Evolutionary conservation across 2,888 invertebrate species (phyloP).

Genomic region (Chrysolina oricalcia): DNA sequence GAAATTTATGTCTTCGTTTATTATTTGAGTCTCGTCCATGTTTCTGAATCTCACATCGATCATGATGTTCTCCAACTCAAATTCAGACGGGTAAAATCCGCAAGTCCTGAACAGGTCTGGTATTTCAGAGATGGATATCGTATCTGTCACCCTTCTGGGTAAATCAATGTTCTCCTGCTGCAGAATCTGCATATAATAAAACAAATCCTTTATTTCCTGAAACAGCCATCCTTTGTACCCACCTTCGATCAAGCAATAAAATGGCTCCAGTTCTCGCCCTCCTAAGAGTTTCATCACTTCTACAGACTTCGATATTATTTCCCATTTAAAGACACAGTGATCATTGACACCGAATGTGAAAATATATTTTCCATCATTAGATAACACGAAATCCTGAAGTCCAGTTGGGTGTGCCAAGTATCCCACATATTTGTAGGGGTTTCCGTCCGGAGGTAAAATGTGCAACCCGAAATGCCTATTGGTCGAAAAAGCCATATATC

Average conservation of each 20-base stretch:
- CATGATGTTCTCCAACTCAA: constrained; percentile 79
- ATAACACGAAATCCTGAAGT: constrained; percentile 69
- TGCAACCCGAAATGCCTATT: constrained; percentile 80
- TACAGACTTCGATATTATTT: constrained; percentile 71
- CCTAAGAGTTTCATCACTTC: constrained; percentile 73
- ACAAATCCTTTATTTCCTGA: constrained; percentile 82
- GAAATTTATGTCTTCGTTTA: constrained; percentile 77
- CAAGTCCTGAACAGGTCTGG: constrained; percentile 84
- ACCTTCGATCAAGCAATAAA: constrained; percentile 81
- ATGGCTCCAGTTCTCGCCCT: constrained; percentile 78
- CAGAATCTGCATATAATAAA: constrained; percentile 85
- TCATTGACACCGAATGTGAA: constrained; percentile 76
- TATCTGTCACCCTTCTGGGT: constrained; percentile 76
- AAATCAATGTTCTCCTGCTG: constrained; percentile 80
- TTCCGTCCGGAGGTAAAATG: constrained; percentile 82
- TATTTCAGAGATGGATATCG: constrained; percentile 78
- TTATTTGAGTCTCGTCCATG: constrained; percentile 71
- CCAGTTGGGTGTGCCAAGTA: constrained; percentile 79
- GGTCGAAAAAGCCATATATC: constrained; percentile 78
- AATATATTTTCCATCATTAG: constrained; percentile 72
- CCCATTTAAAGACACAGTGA: constrained; percentile 75
- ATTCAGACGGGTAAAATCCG: constrained; percentile 84
- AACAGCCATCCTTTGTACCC: constrained; percentile 82
- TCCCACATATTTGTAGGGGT: constrained; percentile 80
- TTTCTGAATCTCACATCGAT: constrained; percentile 75